Conservation (phyloP, 2,888 invertebrate species). For the Torymus aiolomorphi region DNA sequence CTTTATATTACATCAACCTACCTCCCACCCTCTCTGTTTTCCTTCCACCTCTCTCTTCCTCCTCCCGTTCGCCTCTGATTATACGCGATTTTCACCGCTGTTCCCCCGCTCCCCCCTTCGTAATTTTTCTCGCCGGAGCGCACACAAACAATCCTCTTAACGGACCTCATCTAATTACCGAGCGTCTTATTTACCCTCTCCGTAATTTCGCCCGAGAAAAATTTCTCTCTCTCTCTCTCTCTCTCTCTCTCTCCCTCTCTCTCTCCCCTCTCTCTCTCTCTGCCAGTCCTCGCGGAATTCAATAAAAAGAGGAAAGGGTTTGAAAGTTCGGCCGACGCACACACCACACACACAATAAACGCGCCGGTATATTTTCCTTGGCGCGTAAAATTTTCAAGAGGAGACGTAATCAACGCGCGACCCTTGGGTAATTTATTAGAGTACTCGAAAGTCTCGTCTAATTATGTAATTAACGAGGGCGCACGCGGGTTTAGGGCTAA, state of each 20-base stretch:
- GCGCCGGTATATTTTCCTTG: slow-evolving; percentile 32
- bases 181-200: slow-evolving; percentile 26
- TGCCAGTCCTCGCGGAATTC: background rate
- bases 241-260: no score
- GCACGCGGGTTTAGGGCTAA: slow-evolving; percentile 44
- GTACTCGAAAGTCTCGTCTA: slow-evolving; percentile 52
- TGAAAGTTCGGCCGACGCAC: background rate
- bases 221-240: no score
- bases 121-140: slow-evolving; percentile 28
- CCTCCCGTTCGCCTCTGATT: slow-evolving; percentile 49
- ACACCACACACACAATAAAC: background rate
- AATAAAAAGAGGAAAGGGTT: slow-evolving; percentile 3
- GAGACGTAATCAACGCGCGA: slow-evolving; percentile 18
- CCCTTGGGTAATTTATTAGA: slow-evolving; percentile 47
- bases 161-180: slow-evolving; percentile 33
- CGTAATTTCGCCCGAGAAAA: slow-evolving; percentile 2
- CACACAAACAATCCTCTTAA: slow-evolving; percentile 43
- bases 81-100: slow-evolving; percentile 30
- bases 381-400: slow-evolving; percentile 41
- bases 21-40: no score
- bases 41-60: background rate
- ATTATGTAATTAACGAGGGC: slow-evolving; percentile 52
- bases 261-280: background rate
- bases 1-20: background rate
- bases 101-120: slow-evolving; percentile 7